A percentile compares a stretch with the other conserved stretches of the same genome.
phyloP scores from a whole-genome alignment of 1,140 invertebrate genomes.

The Bradysia coprophila region DNA sequence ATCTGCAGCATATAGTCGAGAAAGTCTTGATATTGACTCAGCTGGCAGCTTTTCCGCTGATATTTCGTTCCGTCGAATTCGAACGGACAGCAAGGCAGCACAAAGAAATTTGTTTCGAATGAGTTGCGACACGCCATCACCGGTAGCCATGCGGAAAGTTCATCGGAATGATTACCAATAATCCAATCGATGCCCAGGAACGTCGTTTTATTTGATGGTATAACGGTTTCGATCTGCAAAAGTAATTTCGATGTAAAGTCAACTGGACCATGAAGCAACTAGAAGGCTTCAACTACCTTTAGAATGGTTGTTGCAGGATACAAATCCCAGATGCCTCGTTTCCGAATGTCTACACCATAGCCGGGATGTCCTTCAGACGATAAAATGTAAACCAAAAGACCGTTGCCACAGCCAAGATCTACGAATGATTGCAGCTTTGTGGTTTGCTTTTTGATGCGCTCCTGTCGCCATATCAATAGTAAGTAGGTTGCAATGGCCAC shows the following conservation, averaged over 20 bases:
- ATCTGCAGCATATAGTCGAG: slow-evolving; percentile 56
- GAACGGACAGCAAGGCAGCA: slow-evolving; percentile 87
- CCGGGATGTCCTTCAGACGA: slow-evolving; percentile 70
- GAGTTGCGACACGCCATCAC: slow-evolving; percentile 65
- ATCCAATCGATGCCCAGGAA: slow-evolving; percentile 79
- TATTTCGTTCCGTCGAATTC: slow-evolving; percentile 81
- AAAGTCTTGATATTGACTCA: slow-evolving; percentile 70
- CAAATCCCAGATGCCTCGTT: slow-evolving; percentile 76
- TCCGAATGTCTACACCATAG: slow-evolving; percentile 74
- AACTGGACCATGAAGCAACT: slow-evolving; percentile 1
- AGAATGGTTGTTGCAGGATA: slow-evolving; percentile 36
- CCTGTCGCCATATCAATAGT: slow-evolving; percentile 52
- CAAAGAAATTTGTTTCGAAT: slow-evolving; percentile 56
- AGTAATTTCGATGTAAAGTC: slow-evolving; percentile 8
- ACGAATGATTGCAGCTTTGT: slow-evolving; percentile 51
- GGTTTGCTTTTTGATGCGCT: slow-evolving; percentile 23
- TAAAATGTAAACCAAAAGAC: slow-evolving; percentile 78
- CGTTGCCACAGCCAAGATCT: slow-evolving; percentile 94
- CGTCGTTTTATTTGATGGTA: slow-evolving; percentile 43
- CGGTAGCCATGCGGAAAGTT: slow-evolving; percentile 94
- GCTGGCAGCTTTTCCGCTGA: slow-evolving; percentile 38
- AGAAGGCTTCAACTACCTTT: slow-evolving; percentile 23
- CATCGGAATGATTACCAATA: slow-evolving; percentile 98
- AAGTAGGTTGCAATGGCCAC: slow-evolving; percentile 88
- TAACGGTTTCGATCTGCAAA: slow-evolving; percentile 43